Base-by-base conservation (phyloP, 1,140 invertebrate genomes). In the Drosophila asahinai region DNA sequence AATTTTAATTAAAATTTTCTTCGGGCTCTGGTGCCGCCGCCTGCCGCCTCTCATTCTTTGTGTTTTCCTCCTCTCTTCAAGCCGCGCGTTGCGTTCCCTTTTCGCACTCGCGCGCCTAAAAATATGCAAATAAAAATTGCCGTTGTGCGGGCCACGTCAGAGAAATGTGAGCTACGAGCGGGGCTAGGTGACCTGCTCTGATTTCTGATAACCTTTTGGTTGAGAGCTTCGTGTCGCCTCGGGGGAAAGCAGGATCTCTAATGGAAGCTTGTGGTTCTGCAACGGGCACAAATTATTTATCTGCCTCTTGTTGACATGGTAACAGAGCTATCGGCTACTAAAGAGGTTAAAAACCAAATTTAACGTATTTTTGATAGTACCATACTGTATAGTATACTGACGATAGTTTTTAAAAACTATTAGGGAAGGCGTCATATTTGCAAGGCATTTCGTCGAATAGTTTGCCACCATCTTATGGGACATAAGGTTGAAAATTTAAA, bases 1-100 rank as follows among this genome's bases (percentile, higher is more conserved):
- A 87, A 87, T 89, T 87, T 87, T 87, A 89, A 87, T 87, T 87
- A 87, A 89, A 87, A 89, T 78, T 78, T 78, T 77, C 75, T 60
- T 62, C 30, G 43, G 42, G 19, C 52, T 51, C n/a, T 38, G 5
- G 22, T n/a, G 19, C 2, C 14, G 36, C 17, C 5, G 8, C 40
- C 48, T 2, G 40, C 30, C 55, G 5, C 25, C 27, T 11, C 22
- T n/a, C 30, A 45, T 25, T 38, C n/a, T 36, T 74, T 30, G 19
- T 38, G 49, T 38, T 54, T 60, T 40, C 25, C 17, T 49, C 27
- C 33, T 17, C 54, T 30, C 54, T 40, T 42, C 8, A 40, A 27
- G 51, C 12, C 11, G 12, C 36, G 66, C 54, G 51, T 71, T 59
- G 65, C 66, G 61, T 77, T 84, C 67, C 59, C 82, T 77, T 81